Conservation (phyloP, 37 sponge, comb jelly and placozoan genomes). For the Crambe crambe region DNA sequence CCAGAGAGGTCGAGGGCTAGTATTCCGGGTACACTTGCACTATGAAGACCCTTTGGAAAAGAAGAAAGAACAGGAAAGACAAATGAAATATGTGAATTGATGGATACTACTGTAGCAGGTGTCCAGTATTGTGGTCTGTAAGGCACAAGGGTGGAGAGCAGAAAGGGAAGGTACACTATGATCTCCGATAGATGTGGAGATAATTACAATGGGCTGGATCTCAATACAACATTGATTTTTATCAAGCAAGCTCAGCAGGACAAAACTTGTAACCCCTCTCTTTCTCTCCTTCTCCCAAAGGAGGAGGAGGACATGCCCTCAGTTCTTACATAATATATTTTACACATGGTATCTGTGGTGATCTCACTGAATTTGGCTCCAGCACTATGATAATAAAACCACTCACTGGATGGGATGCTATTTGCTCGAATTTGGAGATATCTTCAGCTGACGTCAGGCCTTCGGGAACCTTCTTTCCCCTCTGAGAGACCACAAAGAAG, state of each 20-base stretch:
- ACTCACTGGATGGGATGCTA: slow-evolving; percentile 91
- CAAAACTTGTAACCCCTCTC: too few relatives aligned
- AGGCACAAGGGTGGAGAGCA: background rate
- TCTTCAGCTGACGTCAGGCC: slow-evolving; percentile 76
- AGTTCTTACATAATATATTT: too few relatives aligned
- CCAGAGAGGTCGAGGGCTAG: slow-evolving; percentile 87
- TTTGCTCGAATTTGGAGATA: slow-evolving; percentile 75
- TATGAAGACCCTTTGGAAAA: slow-evolving; percentile 78
- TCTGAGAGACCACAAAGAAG: slow-evolving; percentile 30
- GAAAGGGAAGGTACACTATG: background rate
- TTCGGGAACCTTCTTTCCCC: slow-evolving; percentile 96
- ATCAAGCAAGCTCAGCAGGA: too few relatives aligned
- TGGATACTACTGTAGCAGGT: too few relatives aligned
- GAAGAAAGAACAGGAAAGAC: background rate
- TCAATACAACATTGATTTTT: too few relatives aligned
- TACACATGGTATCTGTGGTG: too few relatives aligned
- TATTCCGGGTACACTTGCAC: slow-evolving; percentile 98
- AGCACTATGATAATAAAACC: too few relatives aligned
- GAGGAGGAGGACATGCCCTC: too few relatives aligned
- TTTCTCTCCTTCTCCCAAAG: too few relatives aligned
- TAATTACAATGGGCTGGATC: background rate
- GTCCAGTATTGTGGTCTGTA: too few relatives aligned
- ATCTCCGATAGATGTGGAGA: background rate
- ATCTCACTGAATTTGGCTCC: too few relatives aligned
- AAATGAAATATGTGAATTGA: background rate